A percentile compares a stretch with the other conserved stretches of the same genome.
These are phyloP conservation scores for Etheostoma nigrum DNA, from an alignment of 2,797 vertebrate species.

Conservation along the genomic window DNA sequence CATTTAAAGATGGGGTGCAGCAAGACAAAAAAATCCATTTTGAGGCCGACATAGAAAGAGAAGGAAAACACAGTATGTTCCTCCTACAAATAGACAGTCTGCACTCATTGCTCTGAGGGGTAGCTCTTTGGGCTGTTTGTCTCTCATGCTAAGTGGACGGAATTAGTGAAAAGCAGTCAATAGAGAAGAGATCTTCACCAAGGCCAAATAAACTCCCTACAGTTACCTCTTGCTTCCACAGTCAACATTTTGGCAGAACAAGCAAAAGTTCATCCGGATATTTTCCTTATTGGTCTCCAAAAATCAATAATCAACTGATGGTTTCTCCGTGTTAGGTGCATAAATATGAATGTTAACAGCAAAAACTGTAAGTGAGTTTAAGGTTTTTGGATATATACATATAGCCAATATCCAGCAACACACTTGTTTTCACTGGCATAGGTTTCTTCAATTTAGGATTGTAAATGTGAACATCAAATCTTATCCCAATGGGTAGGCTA, in stretches of 20 bases:
- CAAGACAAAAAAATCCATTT: slow-evolving; percentile 2
- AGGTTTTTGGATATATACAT: not conserved
- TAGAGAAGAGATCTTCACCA: slow-evolving; percentile 21
- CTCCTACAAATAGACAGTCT: slow-evolving; percentile 49
- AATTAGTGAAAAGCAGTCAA: slow-evolving; percentile 18
- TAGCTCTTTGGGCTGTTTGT: slow-evolving; percentile 15
- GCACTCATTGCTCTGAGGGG: slow-evolving; percentile 46
- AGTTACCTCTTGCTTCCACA: slow-evolving; percentile 10
- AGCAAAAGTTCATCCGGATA: not conserved
- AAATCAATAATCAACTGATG: not conserved
- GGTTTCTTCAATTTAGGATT: not conserved
- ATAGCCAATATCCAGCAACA: no score
- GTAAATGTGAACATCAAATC: not conserved
- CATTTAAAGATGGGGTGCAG: not conserved
- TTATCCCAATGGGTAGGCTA: not conserved
- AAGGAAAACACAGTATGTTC: slow-evolving; percentile 24
- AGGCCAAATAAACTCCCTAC: slow-evolving; percentile 21
- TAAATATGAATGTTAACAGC: not conserved
- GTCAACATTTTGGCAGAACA: slow-evolving; percentile 4
- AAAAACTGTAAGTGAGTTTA: not conserved
- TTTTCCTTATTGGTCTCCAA: not conserved
- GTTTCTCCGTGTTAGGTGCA: not conserved
- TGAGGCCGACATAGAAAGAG: not conserved
- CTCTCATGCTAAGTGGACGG: slow-evolving; percentile 27
- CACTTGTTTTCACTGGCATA: no score